Evolutionary conservation across 2,888 invertebrate species (phyloP), one percentile per base, ranked within the genome.

Genomic region (Tupiocoris notatus): DNA sequence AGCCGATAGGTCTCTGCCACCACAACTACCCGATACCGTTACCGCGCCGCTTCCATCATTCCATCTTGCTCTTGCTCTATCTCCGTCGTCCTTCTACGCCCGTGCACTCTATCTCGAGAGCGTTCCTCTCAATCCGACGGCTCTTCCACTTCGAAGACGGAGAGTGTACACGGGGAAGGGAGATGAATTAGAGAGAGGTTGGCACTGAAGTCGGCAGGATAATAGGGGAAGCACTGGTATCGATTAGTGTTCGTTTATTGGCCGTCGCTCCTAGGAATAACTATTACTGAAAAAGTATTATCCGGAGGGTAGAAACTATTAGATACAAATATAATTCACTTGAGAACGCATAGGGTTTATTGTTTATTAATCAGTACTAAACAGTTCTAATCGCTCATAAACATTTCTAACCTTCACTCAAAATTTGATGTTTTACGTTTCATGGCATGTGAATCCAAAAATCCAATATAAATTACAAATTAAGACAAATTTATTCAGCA

Each of bases 1-100:
- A 70, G 61, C 70, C 70, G 59, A 70, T 59, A 57, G 67, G 65
- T 56, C 67, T 67, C 66, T 54, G 12, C 39, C 39, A 39, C 39
- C 39, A 7, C 39, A 3, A 39, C 39, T 12, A 39, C 6, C 67
- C 21, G 25, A 65, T 24, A 18, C 65, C 20, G 20, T 25, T 39
- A 25, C 25, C 65, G 16, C 12, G 1, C 65, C 18, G 39, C 68
- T 58, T 20, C 68, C n/a, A 39, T 17, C 54, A 39, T 1, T 56
- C 54, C 9, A 17, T 39, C 67, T 18, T 23, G 17, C 23, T 24
- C 39, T 39, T 12, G 39, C 12, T 39, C 39, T 39, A 39, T 39
- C 39, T 39, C 39, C 12, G 39, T 39, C 39, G 39, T 12, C 39
- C 39, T 39, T 12, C 39, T 39, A 3, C 39, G 39, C 39, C 39